Percentiles rank a stretch among this genome's conserved stretches.
phyloP scores from a whole-genome alignment of 2,888 invertebrate genomes.

The Punctoribates punctum region DNA sequence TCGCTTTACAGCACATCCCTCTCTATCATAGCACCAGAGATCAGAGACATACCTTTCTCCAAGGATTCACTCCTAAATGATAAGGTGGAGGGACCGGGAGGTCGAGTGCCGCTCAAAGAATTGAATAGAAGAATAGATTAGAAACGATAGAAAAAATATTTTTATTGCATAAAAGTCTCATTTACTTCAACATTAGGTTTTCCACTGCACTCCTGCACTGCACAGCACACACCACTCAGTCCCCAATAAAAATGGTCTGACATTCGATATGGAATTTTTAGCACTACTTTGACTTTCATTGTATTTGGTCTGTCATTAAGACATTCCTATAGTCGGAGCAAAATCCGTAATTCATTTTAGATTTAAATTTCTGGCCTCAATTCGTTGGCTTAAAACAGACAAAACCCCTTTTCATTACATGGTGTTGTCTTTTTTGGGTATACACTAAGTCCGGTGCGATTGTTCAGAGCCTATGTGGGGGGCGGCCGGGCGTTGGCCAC shows the following conservation, averaged over 20 bases:
- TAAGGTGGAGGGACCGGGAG: conserved; percentile 13
- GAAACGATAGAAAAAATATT: background rate
- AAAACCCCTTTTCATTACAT: no score
- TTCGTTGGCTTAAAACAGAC: no score
- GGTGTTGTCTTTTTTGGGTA: no score
- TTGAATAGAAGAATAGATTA: background rate
- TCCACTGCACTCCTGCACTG: background rate
- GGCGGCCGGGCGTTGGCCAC: conserved; percentile 6
- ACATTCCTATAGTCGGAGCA: no score
- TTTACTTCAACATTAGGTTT: background rate
- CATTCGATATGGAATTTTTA: background rate
- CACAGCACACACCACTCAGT: background rate
- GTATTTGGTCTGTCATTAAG: no score
- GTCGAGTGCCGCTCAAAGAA: background rate
- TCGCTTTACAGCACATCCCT: background rate
- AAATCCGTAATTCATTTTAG: no score
- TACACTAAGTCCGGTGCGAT: background rate
- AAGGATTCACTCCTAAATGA: conserved; percentile 2
- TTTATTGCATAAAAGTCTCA: conserved; percentile 15
- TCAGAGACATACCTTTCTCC: background rate
- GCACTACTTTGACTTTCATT: no score
- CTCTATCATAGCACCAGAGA: background rate
- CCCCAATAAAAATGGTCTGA: background rate
- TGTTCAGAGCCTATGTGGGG: conserved; percentile 1
- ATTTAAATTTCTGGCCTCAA: no score